A percentile compares a stretch with the other conserved stretches of the same genome.
Conservation (phyloP, 2,797 vertebrate genomes). For the Florisuga fusca region DNA sequence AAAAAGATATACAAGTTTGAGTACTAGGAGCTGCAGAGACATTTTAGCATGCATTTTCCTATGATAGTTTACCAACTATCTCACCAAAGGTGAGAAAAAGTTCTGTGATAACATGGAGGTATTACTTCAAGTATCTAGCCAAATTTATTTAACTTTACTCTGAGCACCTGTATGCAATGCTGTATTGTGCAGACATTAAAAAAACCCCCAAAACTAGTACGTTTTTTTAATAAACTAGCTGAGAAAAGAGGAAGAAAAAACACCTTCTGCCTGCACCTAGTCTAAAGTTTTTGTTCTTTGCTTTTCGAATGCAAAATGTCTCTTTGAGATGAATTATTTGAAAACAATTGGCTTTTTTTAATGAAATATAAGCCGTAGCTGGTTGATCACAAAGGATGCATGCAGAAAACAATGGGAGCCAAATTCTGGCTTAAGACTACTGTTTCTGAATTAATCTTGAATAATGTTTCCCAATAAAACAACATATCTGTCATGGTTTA, state of each 20-base stretch:
- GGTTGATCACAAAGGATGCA: too few relatives aligned
- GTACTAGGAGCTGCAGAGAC: not conserved
- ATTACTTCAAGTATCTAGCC: not conserved
- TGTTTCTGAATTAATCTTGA: too few relatives aligned
- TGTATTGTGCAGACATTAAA: not conserved
- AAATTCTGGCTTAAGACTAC: too few relatives aligned
- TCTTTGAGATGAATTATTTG: not conserved
- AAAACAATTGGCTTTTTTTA: not conserved
- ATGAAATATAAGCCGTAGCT: not conserved
- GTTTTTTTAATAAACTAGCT: not conserved
- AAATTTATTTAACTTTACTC: not conserved
- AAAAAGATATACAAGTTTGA: not conserved
- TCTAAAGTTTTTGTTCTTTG: not conserved
- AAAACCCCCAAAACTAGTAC: not conserved
- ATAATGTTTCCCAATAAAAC: too few relatives aligned
- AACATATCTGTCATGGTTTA: too few relatives aligned
- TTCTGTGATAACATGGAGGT: not conserved
- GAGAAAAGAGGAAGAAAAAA: not conserved
- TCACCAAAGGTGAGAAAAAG: not conserved
- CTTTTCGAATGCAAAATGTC: not conserved
- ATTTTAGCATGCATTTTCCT: not conserved
- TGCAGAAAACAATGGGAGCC: too few relatives aligned
- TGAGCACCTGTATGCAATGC: not conserved
- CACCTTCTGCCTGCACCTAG: not conserved
- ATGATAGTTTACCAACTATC: not conserved